phyloP scores from a whole-genome alignment of 2,888 invertebrate genomes.

The Heliconius cydno region DNA sequence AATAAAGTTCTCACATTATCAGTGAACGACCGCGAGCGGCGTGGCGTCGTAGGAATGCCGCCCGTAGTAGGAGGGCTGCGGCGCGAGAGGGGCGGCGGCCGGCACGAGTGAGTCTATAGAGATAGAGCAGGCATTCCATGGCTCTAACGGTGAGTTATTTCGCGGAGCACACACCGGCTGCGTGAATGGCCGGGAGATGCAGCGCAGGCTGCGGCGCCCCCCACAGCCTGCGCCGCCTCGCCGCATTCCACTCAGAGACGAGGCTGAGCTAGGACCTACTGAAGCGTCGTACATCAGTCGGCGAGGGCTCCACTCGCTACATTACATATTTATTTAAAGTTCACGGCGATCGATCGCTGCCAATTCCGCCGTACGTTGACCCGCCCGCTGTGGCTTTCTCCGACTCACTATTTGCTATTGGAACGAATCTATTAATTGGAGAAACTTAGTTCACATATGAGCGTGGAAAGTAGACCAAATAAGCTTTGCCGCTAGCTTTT shows the following conservation, averaged over 20 bases:
- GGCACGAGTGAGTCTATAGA: conserved; percentile 57
- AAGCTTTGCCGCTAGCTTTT: conserved; percentile 38
- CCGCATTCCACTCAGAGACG: conserved; percentile 76
- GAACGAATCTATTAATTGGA: conserved; percentile 84
- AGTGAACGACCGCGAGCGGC: conserved; percentile 55
- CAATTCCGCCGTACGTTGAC: conserved; percentile 80
- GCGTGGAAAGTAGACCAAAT: conserved; percentile 75
- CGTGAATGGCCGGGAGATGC: conserved; percentile 82
- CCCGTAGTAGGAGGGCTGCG: conserved; percentile 46
- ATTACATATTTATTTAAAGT: conserved; percentile 78
- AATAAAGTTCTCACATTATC: conserved; percentile 60
- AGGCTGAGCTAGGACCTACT: conserved; percentile 26
- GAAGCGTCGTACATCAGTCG: too few relatives aligned
- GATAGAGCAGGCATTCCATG: conserved; percentile 79
- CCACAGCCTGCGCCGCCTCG: conserved; percentile 50
- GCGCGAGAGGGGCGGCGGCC: conserved; percentile 23
- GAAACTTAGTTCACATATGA: conserved; percentile 83
- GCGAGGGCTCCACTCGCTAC: conserved; percentile 49
- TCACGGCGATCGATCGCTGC: conserved; percentile 76
- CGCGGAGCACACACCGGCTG: conserved; percentile 69
- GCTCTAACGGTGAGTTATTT: conserved; percentile 81
- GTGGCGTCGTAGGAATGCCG: conserved; percentile 52
- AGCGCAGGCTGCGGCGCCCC: conserved; percentile 63
- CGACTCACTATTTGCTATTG: conserved; percentile 80
- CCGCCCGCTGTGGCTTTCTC: conserved; percentile 78